These are phyloP conservation scores for Haliclona indistincta DNA, from an alignment of 37 sponge, comb jelly and placozoan species.

Conservation along the genomic window DNA sequence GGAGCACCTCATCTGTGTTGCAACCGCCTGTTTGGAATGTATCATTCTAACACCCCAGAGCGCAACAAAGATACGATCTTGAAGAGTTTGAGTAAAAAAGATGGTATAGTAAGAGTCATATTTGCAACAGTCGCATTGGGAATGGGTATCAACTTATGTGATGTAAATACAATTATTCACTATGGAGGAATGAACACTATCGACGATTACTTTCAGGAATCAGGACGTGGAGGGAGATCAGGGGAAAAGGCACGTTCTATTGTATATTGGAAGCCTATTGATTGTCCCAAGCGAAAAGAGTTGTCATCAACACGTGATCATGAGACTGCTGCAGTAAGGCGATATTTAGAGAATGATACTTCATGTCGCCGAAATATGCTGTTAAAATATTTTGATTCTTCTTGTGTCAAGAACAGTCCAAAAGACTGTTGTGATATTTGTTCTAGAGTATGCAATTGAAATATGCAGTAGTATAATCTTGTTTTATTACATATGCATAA, in stretches of 20 bases:
- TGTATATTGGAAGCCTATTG: slow-evolving; percentile 27
- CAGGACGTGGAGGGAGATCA: slow-evolving; percentile 37
- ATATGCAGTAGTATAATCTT: no score
- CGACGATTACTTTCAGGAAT: slow-evolving; percentile 49
- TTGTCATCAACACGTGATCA: not conserved
- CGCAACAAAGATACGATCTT: slow-evolving; percentile 36
- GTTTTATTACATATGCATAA: no score
- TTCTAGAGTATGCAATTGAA: no score
- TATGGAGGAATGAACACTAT: slow-evolving; percentile 45
- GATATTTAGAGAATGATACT: slow-evolving; percentile 11
- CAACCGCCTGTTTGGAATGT: slow-evolving; percentile 52
- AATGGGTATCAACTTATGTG: slow-evolving; percentile 39
- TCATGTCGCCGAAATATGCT: not conserved
- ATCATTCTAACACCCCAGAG: slow-evolving; percentile 27
- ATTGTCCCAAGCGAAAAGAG: slow-evolving; percentile 16
- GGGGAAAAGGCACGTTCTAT: slow-evolving; percentile 3
- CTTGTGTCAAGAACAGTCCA: not conserved
- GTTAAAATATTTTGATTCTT: slow-evolving; percentile 22
- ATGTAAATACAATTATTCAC: slow-evolving; percentile 40
- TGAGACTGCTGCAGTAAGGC: slow-evolving; percentile 20
- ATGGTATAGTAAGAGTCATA: slow-evolving; percentile 54
- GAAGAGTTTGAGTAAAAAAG: slow-evolving; percentile 14
- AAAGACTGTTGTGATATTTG: slow-evolving; percentile 1
- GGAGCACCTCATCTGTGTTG: slow-evolving; percentile 34
- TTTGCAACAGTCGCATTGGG: slow-evolving; percentile 65